A percentile compares a stretch with the other conserved stretches of the same genome.
phyloP scores from a whole-genome alignment of 2,113 vertebrate species.

The Uropsilus gracilis region DNA sequence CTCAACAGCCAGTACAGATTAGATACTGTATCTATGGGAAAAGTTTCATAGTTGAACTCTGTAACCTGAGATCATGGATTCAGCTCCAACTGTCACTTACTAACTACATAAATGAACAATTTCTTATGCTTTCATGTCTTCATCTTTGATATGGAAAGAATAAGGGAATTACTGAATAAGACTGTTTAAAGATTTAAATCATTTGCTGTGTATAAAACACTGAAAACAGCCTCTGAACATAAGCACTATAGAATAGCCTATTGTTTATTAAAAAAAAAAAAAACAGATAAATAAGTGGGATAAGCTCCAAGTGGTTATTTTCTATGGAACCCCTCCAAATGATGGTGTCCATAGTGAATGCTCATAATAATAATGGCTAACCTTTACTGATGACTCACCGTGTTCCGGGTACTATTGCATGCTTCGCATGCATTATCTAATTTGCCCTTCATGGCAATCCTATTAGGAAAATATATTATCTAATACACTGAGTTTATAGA shows the following conservation, averaged over 20 bases:
- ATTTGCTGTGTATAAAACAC: neutral
- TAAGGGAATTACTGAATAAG: neutral
- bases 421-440: neutral
- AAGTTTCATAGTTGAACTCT: neutral
- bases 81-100: neutral
- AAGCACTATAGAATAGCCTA: neutral
- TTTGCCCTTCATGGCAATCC: neutral
- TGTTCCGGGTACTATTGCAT: neutral
- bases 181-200: neutral
- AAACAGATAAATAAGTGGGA: neutral
- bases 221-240: neutral
- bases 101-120: neutral
- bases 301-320: neutral
- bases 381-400: neutral
- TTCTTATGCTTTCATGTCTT: neutral
- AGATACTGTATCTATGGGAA: neutral
- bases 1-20: neutral
- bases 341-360: neutral
- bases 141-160: conserved; percentile 19
- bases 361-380: neutral
- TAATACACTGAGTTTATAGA: neutral
- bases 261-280: neutral
- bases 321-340: neutral
- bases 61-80: neutral
- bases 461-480: neutral